A percentile compares a stretch with the other conserved stretches of the same genome.
Conservation (phyloP, 2,113 vertebrate genomes). For the Azemiops feae region DNA sequence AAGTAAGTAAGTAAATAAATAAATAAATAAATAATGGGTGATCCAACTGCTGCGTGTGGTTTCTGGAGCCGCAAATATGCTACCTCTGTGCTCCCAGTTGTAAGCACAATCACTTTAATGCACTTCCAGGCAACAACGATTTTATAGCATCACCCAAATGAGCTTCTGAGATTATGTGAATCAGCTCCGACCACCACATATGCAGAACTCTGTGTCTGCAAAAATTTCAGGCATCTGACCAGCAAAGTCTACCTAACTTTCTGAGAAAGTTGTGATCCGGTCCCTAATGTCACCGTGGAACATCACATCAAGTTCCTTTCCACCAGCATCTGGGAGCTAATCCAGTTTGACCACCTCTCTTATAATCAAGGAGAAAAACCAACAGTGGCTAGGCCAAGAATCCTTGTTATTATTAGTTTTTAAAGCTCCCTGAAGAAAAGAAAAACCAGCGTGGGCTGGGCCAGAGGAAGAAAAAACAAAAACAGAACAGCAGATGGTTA, state of each 20-base stretch:
- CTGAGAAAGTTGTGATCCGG: not conserved
- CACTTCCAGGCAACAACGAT: not conserved
- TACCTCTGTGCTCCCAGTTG: not conserved
- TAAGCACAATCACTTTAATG: not conserved
- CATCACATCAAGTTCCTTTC: not conserved
- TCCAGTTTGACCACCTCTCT: not conserved
- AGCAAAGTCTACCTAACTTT: not conserved
- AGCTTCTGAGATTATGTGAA: not conserved
- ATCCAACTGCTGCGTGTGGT: not conserved
- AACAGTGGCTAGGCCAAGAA: not conserved
- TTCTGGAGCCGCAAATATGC: too few relatives aligned
- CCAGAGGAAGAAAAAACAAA: constrained; percentile 3
- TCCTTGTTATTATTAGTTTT: not conserved
- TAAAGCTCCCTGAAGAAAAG: not conserved
- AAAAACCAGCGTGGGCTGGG: not conserved
- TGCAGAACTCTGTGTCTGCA: not conserved
- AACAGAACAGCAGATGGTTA: constrained; percentile 20
- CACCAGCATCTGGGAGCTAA: not conserved
- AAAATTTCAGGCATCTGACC: not conserved
- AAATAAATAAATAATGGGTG: not conserved
- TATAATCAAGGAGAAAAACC: not conserved
- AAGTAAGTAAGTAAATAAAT: not conserved
- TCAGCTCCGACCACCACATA: not conserved
- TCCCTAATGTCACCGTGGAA: not conserved
- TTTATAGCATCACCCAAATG: not conserved